Percentiles rank a stretch among this genome's conserved stretches.
Conservation (phyloP, 2,113 vertebrate genomes). For the Rafetus swinhoei region DNA sequence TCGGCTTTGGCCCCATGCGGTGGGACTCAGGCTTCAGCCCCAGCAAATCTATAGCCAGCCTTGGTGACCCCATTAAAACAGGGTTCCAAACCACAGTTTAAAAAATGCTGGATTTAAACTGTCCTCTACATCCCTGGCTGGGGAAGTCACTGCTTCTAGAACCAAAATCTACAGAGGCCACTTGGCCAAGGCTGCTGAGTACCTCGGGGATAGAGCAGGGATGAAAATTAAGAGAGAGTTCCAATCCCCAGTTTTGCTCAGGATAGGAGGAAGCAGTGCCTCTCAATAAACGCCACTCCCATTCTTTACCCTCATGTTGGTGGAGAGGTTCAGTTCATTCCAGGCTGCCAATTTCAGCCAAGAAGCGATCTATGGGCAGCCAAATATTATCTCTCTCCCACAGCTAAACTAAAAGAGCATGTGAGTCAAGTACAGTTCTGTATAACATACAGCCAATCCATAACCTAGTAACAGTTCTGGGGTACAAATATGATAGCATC, state of each 20-base stretch:
- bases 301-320: not conserved
- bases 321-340: not conserved
- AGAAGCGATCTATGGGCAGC: not conserved
- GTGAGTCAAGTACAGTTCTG: not conserved
- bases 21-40: no score
- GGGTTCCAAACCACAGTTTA: no score
- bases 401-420: not conserved
- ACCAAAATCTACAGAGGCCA: not conserved
- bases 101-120: not conserved
- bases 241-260: not conserved
- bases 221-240: not conserved
- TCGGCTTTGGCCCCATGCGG: no score
- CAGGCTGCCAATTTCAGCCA: not conserved
- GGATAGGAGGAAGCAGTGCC: not conserved
- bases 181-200: not conserved
- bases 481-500: not conserved
- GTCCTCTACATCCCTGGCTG: not conserved
- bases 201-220: not conserved
- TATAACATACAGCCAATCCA: not conserved
- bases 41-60: no score
- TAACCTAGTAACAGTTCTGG: not conserved
- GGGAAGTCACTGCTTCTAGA: not conserved
- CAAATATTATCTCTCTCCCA: not conserved
- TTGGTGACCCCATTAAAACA: no score
- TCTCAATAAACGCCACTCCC: not conserved